phyloP scores from a whole-genome alignment of 2,797 vertebrate genomes.

The Esox lucius region DNA sequence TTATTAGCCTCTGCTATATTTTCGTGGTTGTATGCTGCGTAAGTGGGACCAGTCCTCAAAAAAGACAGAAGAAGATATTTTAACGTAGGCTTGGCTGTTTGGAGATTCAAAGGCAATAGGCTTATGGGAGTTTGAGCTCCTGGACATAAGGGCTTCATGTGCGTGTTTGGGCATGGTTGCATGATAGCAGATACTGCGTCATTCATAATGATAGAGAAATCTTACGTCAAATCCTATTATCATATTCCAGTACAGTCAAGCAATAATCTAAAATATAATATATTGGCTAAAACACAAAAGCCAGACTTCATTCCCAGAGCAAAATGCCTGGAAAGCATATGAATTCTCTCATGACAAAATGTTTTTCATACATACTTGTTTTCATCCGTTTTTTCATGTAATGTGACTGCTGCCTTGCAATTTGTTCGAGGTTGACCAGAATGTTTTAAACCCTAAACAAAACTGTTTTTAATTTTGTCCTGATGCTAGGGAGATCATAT shows the following conservation, averaged over 20 bases:
- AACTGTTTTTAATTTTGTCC: background rate
- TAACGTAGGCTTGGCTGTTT: background rate
- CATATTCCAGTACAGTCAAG: background rate
- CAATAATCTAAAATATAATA: background rate
- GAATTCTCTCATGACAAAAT: background rate
- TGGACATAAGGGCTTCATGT: background rate
- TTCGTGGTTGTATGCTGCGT: slow-evolving; percentile 6
- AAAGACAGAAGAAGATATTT: background rate
- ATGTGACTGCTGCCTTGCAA: background rate
- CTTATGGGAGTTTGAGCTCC: background rate
- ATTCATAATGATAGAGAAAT: slow-evolving; percentile 9
- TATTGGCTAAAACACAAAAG: background rate
- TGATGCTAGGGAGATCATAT: background rate
- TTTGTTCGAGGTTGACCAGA: background rate
- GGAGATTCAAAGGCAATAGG: background rate
- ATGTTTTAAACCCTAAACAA: background rate
- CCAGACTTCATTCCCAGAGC: background rate
- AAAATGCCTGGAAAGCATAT: background rate
- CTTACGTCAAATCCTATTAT: background rate
- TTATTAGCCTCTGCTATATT: background rate
- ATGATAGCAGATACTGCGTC: slow-evolving; percentile 22
- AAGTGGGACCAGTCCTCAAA: background rate
- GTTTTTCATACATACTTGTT: background rate
- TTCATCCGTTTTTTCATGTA: background rate
- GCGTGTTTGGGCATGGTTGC: slow-evolving; percentile 1